Base-by-base conservation (phyloP, 2,797 vertebrate species). In the Phataginus tricuspis region DNA sequence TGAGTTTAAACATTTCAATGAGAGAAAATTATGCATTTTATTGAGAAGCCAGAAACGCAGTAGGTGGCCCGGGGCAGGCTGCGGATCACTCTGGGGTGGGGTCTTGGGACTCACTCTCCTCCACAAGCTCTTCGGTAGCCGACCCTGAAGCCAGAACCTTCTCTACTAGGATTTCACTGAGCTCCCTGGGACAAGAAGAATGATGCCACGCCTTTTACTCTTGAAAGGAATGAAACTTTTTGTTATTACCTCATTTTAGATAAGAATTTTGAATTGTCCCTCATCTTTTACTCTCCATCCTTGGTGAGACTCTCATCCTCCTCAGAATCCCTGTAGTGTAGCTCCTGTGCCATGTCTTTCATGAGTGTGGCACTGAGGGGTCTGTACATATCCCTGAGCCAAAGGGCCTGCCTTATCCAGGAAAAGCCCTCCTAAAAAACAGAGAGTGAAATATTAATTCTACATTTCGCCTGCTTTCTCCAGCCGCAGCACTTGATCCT, bases 301-400 rank as follows among this genome's bases (percentile, higher is more conserved):
- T 27, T 96, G 42, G 12, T 84, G 90, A 96, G 96, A 57, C 96
- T 86, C 18, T 97, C 96, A 0, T 98, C 96, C 34, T 98, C 98
- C 0, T 95, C 96, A 0, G 85, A 72, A 0, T 98, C 97, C 37
- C 45, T 86, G 3, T 96, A 79, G 0, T 82, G 91, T 0, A 97
- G 68, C 45, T 96, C 96, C n/a, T 94, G 77, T 0, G 57, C 72
- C 64, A 96, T 49, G 31, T 45, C 25, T 12, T 89, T 69, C 66
- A 83, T 59, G 0, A 27, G 72, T 2, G 61, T 77, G 69, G n/a
- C 27, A 21, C 1, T 57, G 10, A 34, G 55, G 55, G 11, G 3
- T 68, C 31, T 68, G 25, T 45, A 45, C 55, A 59, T 29, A 49
- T 45, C 10, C 42, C 12, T 72, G 72, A 93, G 42, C 37, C 42